phyloP scores from a whole-genome alignment of 2,888 invertebrate genomes.

The Xestia c-nigrum region DNA sequence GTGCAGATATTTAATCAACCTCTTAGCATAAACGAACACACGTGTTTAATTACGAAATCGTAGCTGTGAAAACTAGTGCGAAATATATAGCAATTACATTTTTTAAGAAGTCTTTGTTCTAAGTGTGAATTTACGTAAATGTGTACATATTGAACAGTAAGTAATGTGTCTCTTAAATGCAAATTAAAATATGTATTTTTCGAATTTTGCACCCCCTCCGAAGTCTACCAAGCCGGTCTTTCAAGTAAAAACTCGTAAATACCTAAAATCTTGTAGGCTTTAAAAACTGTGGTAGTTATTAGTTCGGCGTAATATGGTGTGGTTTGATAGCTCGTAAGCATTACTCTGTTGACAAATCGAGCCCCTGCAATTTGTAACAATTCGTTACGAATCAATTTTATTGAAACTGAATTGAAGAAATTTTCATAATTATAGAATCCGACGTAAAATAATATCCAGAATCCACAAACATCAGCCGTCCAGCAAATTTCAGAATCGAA shows the following conservation, averaged over 20 bases:
- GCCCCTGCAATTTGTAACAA: conserved; percentile 27
- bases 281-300: conserved; percentile 18
- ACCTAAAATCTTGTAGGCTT: conserved; percentile 43
- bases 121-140: conserved; percentile 38
- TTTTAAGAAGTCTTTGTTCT: conserved; percentile 16
- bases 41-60: conserved; percentile 68
- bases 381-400: conserved; percentile 22
- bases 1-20: conserved; percentile 54
- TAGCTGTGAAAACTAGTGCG: conserved; percentile 58
- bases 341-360: conserved; percentile 47
- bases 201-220: conserved; percentile 17
- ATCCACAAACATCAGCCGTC: not conserved
- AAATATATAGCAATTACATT: conserved; percentile 33
- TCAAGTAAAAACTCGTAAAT: conserved; percentile 44
- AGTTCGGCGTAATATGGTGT: conserved; percentile 25
- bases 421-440: not conserved
- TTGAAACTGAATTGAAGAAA: not conserved
- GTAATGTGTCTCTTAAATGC: conserved; percentile 38
- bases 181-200: conserved; percentile 41
- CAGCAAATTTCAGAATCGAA: not conserved
- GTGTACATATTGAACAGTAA: conserved; percentile 55
- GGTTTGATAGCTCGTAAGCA: conserved; percentile 27
- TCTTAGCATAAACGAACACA: conserved; percentile 56
- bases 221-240: conserved; percentile 42
- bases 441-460: not conserved